Evolutionary conservation across 2,888 invertebrate genomes (phyloP), one percentile per base, ranked within the genome.

Genomic region (Lamproptera curius): DNA sequence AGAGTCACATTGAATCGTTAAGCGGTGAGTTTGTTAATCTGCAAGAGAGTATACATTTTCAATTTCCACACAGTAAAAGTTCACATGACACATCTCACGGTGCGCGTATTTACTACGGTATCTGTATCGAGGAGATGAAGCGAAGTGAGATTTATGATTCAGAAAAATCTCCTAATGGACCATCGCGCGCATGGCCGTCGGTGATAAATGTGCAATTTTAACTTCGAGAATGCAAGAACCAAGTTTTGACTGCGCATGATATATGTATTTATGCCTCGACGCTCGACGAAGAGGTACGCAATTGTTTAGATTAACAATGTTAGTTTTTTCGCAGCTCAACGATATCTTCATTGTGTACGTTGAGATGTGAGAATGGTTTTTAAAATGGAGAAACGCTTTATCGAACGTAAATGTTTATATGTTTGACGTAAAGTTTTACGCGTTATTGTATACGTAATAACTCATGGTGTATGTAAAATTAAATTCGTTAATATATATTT

Each of bases 181-280:
- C 76, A 72, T 74, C 73, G 71, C 68, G 82, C 76, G 81, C 76
- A 78, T 78, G 80, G 73, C 74, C 76, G 65, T 64, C 58, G 63
- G 76, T 84, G 86, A 87, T 86, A 85, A 85, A 87, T 87, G 86
- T 85, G 78, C 85, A 86, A 85, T 86, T 78, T 81, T 73, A 83
- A 86, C 82, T 85, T 84, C 72, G 76, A 74, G 79, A 84, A 82
- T 80, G 81, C 81, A 76, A 73, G 72, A 73, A 76, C 78, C 70
- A 76, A 86, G 80, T 85, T 86, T 83, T 81, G 84, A 85, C 83
- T 80, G 63, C 61, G 56, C 63, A 77, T 83, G 79, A 86, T 83
- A 69, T 80, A 85, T 78, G 73, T 72, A 76, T 75, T 76, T 74
- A 71, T 73, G 71, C 70, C 75, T 34, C 36, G 11, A 39, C 51